Evolutionary conservation across 2,888 invertebrate species (phyloP), one percentile per base, ranked within the genome.

Genomic region (Argyresthia albistria): DNA sequence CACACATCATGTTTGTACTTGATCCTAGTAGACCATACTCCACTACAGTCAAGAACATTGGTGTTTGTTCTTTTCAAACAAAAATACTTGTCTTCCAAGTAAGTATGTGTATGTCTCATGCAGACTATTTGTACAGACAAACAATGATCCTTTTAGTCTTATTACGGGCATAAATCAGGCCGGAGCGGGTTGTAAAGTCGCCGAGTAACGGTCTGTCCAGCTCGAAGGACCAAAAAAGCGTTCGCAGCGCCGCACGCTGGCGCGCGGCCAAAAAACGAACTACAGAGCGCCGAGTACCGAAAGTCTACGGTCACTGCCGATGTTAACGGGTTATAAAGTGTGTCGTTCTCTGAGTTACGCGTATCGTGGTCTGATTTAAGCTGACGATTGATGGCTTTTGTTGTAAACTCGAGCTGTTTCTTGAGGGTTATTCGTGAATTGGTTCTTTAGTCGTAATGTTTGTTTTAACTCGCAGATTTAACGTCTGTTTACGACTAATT

Each of bases 111-210:
- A 25, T 47, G 47, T 12, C 47, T 47, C 47, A 47, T 12, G 6
- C 47, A 4, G 48, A 7, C 37, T 48, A 48, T 48, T 36, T 36
- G 36, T 48, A 48, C 36, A 48, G 48, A 48, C 48, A 48, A 48
- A 51, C 54, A 54, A 54, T 54, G 51, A 51, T 47, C 51, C 51
- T 43, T 54, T 43, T 43, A 51, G 47, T 35, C 51, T 48, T 58
- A 54, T 52, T 55, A 50, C 53, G 53, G 52, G 54, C 57, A 59
- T 61, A 60, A 62, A 62, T 62, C 58, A 60, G 57, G 54, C 37
- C 48, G 35, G 50, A 14, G 56, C 54, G 54, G 56, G 60, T 57
- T 59, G 59, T 60, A 59, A 61, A 61, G 56, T 59, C 54, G 58
- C 50, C 54, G 56, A 56, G 55, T 56, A 56, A 55, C 59, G 56